Evolutionary conservation across 2,888 invertebrate species (phyloP).

Genomic region (Epiblema foenella): DNA sequence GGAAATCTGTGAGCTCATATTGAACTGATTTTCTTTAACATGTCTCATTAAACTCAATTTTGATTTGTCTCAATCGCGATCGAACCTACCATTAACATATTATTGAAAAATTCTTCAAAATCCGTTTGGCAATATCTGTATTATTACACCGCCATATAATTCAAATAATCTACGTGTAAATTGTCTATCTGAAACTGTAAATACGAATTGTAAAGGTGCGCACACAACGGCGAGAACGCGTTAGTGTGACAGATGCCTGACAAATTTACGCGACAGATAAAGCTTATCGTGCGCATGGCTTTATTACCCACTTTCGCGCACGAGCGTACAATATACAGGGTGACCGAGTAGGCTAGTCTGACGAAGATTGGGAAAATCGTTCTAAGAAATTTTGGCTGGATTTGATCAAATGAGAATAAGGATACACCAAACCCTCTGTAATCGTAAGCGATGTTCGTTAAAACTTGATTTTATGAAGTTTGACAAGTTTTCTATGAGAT

Average conservation of each 20-base stretch:
- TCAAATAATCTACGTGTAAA: not conserved
- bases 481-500: too few species aligned
- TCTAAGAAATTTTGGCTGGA: not conserved
- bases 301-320: slow-evolving; percentile 44
- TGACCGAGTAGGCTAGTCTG: not conserved
- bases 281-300: slow-evolving; percentile 42
- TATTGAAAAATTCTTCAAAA: too few species aligned
- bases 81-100: too few species aligned
- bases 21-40: too few species aligned
- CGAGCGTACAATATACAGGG: slow-evolving; percentile 20
- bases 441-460: too few species aligned
- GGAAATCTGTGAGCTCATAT: too few species aligned
- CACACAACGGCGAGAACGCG: slow-evolving; percentile 13
- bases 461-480: too few species aligned
- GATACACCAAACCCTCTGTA: too few species aligned
- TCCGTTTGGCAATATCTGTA: not conserved
- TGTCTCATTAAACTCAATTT: too few species aligned
- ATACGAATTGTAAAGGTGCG: not conserved
- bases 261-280: slow-evolving; percentile 47
- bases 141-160: not conserved
- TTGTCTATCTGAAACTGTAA: not conserved
- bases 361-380: not conserved
- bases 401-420: too few species aligned
- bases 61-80: too few species aligned
- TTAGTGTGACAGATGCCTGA: slow-evolving; percentile 43